Evolutionary conservation across 2,113 vertebrate species (phyloP).

Genomic region (Corvus cornix): DNA sequence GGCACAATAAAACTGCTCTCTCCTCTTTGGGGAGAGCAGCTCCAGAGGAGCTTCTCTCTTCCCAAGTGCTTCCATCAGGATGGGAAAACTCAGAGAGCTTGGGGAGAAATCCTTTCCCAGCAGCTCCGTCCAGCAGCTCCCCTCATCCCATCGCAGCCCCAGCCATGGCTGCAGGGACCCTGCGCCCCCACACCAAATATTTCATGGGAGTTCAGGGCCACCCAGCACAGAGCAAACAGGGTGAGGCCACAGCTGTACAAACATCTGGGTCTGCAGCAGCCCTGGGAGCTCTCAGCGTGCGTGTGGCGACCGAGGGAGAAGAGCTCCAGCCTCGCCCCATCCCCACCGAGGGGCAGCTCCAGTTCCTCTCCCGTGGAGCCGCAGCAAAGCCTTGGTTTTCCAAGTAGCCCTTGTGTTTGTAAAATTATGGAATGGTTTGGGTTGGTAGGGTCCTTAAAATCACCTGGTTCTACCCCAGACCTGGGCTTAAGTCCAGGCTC

Average conservation of each 20-base stretch:
- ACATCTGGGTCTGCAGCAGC: conserved; percentile 2
- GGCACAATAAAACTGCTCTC: neutral
- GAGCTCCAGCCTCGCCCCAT: neutral
- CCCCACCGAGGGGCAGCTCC: neutral
- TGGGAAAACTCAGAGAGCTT: neutral
- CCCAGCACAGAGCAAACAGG: neutral
- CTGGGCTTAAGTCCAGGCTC: neutral
- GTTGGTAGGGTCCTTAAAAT: neutral
- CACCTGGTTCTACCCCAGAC: neutral
- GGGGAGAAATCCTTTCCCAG: neutral
- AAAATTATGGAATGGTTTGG: neutral
- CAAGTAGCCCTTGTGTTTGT: neutral
- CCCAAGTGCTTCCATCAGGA: neutral
- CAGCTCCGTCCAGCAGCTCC: neutral
- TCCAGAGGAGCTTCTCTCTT: neutral
- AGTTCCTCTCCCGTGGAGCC: neutral
- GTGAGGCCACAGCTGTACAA: conserved; percentile 12
- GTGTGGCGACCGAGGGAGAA: accelerated
- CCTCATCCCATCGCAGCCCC: neutral
- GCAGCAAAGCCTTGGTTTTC: neutral
- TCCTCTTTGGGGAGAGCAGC: neutral
- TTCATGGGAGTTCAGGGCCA: neutral
- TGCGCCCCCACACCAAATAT: neutral
- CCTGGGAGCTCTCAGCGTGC: neutral
- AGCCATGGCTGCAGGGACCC: neutral